Conservation (phyloP, 2,113 vertebrate species). For the Noctilio leporinus region DNA sequence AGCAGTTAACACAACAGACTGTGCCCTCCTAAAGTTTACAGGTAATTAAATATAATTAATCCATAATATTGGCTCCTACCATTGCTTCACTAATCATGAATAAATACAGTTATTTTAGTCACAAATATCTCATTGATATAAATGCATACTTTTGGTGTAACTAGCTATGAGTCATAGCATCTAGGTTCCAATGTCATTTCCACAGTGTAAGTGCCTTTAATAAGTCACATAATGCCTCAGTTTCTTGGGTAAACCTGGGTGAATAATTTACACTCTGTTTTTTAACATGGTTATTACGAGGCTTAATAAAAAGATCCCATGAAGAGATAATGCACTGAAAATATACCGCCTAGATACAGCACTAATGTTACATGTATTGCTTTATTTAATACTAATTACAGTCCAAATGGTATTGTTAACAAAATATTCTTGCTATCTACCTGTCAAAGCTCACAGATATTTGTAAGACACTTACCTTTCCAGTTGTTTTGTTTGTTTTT, state of each 20-base stretch:
- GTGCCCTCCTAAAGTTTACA: not conserved
- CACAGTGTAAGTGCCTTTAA: not conserved
- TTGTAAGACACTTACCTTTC: not conserved
- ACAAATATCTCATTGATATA: not conserved
- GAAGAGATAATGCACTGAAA: not conserved
- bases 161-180: not conserved
- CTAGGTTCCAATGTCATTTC: not conserved
- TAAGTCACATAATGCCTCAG: not conserved
- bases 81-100: not conserved
- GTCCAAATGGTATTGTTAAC: not conserved
- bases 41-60: slow-evolving; percentile 22
- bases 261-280: not conserved
- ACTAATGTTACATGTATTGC: not conserved
- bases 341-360: not conserved
- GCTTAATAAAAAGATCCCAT: not conserved
- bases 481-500: not conserved
- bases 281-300: not conserved
- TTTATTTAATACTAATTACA: not conserved
- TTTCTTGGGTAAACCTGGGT: not conserved
- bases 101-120: slow-evolving; percentile 7
- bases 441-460: not conserved
- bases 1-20: not conserved
- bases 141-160: not conserved
- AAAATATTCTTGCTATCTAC: not conserved
- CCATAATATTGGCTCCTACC: not conserved